Evolutionary conservation across 2,888 invertebrate species (phyloP), one percentile per base, ranked within the genome.

Genomic region (Resseliella maxima): DNA sequence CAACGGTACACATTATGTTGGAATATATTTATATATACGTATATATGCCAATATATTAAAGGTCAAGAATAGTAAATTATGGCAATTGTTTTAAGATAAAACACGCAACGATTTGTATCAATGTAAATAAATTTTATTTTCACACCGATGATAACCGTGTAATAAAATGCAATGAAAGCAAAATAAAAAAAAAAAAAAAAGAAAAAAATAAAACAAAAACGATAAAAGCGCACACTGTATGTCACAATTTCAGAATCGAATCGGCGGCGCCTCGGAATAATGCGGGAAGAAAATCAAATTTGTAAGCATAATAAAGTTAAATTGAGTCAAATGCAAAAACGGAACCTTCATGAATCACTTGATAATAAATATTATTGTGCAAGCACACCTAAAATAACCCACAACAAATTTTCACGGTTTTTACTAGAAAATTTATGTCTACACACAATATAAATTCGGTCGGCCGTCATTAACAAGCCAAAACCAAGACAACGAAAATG

Each of bases 321-420:
- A 41, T n/a, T n/a, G 41, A 5, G 41, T 41, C 41, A 41, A 41
- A 12, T 12, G 41, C 12, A 18, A 6, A 12, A 3, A 21, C n/a
- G 36, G 27, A 83, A 38, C 83, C 21, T 38, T 83, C 83, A 83
- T 83, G 83, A 83, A 83, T 83, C 83, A 83, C 83, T 38, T 72
- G 72, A 72, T 72, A 35, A 72, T 72, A 72, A 72, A 72, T 72
- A n/a, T n/a, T n/a, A 31, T 72, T 35, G 18, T 1, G 72, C 72
- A 72, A 72, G 72, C 31, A 35, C 31, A 31, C 72, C 72, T 6
- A 72, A 72, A 27, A 31, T 72, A 27, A 72, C 6, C 72, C 31
- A 12, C 50, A 59, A 3, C 50, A 5, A n/a, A 59, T 24, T 59
- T 18, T 5, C 59, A 24, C 59, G 59, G 3, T 59, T 27, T 59